These are phyloP conservation scores for Scaptomyza graminum DNA, from an alignment of 1,140 invertebrate genomes.

Conservation along the genomic window DNA sequence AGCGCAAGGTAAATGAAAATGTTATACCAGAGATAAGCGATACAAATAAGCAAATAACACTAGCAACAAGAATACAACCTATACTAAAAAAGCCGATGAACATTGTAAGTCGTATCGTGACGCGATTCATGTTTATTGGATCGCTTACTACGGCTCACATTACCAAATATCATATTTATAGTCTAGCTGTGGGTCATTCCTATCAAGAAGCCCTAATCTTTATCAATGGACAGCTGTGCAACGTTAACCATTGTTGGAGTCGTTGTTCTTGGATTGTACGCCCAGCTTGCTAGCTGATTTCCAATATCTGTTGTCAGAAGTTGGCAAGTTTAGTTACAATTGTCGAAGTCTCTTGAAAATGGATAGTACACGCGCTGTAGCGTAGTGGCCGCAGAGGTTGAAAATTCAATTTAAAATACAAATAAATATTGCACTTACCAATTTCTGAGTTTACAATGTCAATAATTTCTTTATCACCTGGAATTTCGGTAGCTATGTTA, in stretches of 20 bases:
- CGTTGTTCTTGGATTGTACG: conserved; percentile 34
- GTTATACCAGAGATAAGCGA: conserved; percentile 5
- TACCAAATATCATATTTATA: conserved; percentile 36
- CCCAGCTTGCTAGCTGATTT: conserved; percentile 35
- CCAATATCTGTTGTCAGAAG: conserved; percentile 22
- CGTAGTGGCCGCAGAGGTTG: conserved; percentile 57
- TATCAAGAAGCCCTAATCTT: conserved; percentile 49
- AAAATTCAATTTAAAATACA: conserved; percentile 78
- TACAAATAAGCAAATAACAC: conserved; percentile 10
- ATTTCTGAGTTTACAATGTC: conserved; percentile 37
- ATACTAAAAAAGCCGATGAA: neutral
- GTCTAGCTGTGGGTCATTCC: conserved; percentile 11
- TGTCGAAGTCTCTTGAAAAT: neutral
- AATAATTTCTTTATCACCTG: conserved; percentile 37
- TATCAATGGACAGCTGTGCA: conserved; percentile 22
- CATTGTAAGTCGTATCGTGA: conserved; percentile 38
- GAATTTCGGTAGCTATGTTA: neutral
- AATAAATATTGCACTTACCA: conserved; percentile 50
- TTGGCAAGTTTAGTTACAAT: conserved; percentile 43
- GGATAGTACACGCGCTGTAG: conserved; percentile 8
- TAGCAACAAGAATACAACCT: neutral
- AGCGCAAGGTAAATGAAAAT: conserved; percentile 56
- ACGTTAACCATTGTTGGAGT: conserved; percentile 37
- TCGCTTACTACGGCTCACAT: conserved; percentile 39
- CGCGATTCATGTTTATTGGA: conserved; percentile 32